These are phyloP conservation scores for Pomatorhinus ruficollis DNA, from an alignment of 2,113 vertebrate genomes.

Conservation along the genomic window DNA sequence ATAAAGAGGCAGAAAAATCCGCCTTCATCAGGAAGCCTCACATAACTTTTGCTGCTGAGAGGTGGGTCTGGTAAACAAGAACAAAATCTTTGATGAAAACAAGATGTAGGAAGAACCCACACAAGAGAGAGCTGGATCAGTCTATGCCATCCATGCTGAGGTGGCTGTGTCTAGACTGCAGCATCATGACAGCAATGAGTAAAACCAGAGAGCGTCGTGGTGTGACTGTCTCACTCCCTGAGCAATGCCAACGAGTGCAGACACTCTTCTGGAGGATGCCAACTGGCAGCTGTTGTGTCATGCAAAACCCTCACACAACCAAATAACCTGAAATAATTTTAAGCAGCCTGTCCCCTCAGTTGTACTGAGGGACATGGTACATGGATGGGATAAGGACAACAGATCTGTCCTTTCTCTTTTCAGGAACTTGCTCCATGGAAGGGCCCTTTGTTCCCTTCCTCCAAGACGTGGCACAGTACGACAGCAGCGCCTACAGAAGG, in stretches of 20 bases:
- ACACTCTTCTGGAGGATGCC: neutral
- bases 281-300: neutral
- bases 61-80: neutral
- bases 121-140: neutral
- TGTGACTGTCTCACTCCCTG: neutral
- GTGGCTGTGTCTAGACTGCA: neutral
- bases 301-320: neutral
- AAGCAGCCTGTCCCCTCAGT: neutral
- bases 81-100: neutral
- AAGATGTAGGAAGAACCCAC: neutral
- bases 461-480: neutral
- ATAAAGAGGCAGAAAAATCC: neutral
- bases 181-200: neutral
- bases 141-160: neutral
- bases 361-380: neutral
- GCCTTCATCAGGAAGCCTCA: neutral
- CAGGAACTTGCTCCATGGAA: rapidly evolving
- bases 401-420: neutral
- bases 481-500: neutral
- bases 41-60: neutral
- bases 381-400: neutral
- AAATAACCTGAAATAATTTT: neutral
- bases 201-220: neutral
- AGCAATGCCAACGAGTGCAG: rapidly evolving
- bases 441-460: neutral